Base-by-base conservation (phyloP, 2,888 invertebrate species). In the Drosophila ustulata region DNA sequence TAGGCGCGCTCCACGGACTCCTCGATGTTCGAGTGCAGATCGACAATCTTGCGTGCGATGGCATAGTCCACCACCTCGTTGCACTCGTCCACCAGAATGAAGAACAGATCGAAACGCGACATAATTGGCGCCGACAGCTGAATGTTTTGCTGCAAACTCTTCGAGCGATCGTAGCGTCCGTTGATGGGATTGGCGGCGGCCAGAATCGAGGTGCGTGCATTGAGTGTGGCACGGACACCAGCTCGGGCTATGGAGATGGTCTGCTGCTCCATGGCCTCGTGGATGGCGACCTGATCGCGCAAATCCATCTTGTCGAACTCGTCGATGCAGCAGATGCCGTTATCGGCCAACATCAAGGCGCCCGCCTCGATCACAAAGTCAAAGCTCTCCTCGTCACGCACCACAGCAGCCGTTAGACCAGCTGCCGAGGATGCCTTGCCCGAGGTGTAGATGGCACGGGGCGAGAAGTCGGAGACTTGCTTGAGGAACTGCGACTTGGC, bases 241-340 rank as follows among this genome's bases (percentile, higher is more conserved):
- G 99, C 98, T 95, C 99, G 99, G 0, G 99, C 99, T 66, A 99
- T 94, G 0, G 99, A 98, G 82, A 99, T 99, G 0, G 99, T 99
- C 93, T 99, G 99, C 90, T 99, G 99, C 93, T 99, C 99, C 99
- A 99, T 99, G 3, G 99, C 99, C 93, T 99, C 99, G 93, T 99
- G 99, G 81, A 99, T 99, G 49, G 99, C 99, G 5, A 99, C 98
- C 92, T 99, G 99, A 94, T 99, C 99, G 51, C 95, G 94, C 0
- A 95, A 94, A 92, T 99, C 99, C 99, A 99, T 99, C 93, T 99
- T 99, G 92, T 99, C 99, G 93, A 99, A 99, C 93, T 99, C 99
- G 90, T 99, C 99, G 84, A 99, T 99, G 91, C 99, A 99, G 89
- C 99, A 99, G 50, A 99, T 97, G 4, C 99, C 98, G 91, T 99